Conservation (phyloP, 2,888 invertebrate genomes). For the Drosophila cracens region DNA sequence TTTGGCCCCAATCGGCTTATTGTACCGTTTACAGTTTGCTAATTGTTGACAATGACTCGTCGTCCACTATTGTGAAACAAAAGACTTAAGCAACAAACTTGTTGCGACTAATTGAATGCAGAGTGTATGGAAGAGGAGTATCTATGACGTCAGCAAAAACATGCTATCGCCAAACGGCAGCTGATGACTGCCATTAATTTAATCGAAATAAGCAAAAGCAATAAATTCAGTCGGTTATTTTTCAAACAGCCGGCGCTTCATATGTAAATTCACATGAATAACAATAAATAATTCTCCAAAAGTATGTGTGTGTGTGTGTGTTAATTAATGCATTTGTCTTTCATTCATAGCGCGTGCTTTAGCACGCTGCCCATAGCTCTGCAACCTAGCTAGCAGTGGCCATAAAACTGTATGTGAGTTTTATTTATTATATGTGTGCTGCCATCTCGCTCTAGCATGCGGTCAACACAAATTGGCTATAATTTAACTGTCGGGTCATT, state of each 20-base stretch:
- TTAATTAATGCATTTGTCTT: conserved; percentile 49
- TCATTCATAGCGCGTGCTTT: conserved; percentile 37
- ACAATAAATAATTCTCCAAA: conserved; percentile 4
- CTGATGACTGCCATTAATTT: conserved; percentile 20
- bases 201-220: conserved; percentile 24
- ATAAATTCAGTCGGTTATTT: conserved; percentile 19
- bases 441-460: conserved; percentile 40
- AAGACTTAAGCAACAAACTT: conserved; percentile 80
- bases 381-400: conserved; percentile 34
- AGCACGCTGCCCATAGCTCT: background rate
- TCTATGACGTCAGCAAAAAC: conserved; percentile 55
- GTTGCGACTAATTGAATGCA: conserved; percentile 9
- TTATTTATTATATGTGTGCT: conserved; percentile 16
- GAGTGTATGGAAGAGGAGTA: background rate
- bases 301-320: conserved; percentile 12
- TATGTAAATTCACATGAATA: conserved; percentile 52
- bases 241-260: conserved; percentile 48
- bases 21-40: conserved; percentile 16
- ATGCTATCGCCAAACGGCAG: conserved; percentile 8
- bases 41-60: conserved; percentile 8
- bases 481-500: conserved; percentile 71
- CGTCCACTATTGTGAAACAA: conserved; percentile 51
- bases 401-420: conserved; percentile 46
- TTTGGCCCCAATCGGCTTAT: background rate
- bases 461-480: conserved; percentile 31